Percentiles rank a stretch among this genome's conserved stretches.
Conservation (phyloP, 2,888 invertebrate genomes). For the Erannis defoliaria region DNA sequence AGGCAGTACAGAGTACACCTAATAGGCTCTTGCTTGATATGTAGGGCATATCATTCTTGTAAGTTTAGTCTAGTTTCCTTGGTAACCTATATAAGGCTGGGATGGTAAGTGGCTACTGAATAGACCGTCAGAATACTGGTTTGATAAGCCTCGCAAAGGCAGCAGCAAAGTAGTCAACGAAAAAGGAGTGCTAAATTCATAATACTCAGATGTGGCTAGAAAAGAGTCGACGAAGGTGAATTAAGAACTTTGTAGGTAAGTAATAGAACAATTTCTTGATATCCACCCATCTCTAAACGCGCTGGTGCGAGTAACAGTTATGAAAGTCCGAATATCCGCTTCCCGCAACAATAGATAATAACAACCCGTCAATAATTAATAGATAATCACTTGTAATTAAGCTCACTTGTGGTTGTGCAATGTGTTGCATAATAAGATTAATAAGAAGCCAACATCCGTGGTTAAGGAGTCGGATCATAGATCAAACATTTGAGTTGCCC, state of each 20-base stretch:
- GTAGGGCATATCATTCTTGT: too few species aligned
- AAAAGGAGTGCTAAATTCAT: too few species aligned
- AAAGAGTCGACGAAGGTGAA: not conserved
- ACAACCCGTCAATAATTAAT: constrained; percentile 44
- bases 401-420: constrained; percentile 47
- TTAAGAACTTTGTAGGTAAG: not conserved
- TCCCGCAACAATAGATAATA: constrained; percentile 45
- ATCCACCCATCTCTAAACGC: not conserved
- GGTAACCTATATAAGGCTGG: too few species aligned
- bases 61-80: too few species aligned
- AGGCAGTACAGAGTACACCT: too few species aligned
- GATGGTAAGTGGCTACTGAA: too few species aligned
- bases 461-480: constrained; percentile 22
- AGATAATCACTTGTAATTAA: constrained; percentile 50
- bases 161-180: not conserved
- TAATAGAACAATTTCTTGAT: not conserved
- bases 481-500: constrained; percentile 15
- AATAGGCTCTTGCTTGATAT: too few species aligned
- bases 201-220: too few species aligned
- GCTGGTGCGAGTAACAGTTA: constrained; percentile 2
- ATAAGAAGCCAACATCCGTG: constrained; percentile 31
- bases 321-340: constrained; percentile 37
- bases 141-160: too few species aligned
- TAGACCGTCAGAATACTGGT: too few species aligned
- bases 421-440: constrained; percentile 36